A percentile compares a stretch with the other conserved stretches of the same genome.
These are phyloP conservation scores for Spisula solida DNA, from an alignment of 2,888 invertebrate genomes.

Conservation along the genomic window DNA sequence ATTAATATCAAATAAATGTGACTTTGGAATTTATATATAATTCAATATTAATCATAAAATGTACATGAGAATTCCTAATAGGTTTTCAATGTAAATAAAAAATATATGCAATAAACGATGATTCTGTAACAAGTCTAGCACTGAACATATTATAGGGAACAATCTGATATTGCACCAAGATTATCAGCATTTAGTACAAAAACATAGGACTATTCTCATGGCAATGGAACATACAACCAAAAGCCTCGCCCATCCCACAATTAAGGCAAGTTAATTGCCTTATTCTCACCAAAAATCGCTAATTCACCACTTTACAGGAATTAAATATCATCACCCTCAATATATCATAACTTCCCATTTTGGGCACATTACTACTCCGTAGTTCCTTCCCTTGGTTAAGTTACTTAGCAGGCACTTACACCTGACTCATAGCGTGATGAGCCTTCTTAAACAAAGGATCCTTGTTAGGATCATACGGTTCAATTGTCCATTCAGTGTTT, in stretches of 20 bases:
- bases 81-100: too few relatives aligned
- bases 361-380: neutral
- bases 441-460: slow-evolving; percentile 74
- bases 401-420: slow-evolving; percentile 3
- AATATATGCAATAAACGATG: too few relatives aligned
- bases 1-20: neutral
- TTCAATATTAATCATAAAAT: too few relatives aligned
- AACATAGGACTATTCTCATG: neutral
- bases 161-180: neutral
- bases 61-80: too few relatives aligned
- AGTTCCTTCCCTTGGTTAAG: neutral
- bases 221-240: neutral
- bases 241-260: too few relatives aligned
- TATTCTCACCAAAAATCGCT: too few relatives aligned
- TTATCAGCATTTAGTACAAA: neutral
- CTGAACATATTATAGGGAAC: neutral
- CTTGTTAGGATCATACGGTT: slow-evolving; percentile 87
- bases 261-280: too few relatives aligned
- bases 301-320: too few relatives aligned
- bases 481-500: slow-evolving; percentile 88
- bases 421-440: slow-evolving; percentile 37
- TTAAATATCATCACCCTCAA: too few relatives aligned
- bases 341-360: too few relatives aligned
- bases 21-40: neutral
- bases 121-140: too few relatives aligned